Base-by-base conservation (phyloP, 35 echinoderm and acorn worm genomes). In the Heliocidaris erythrogramma region DNA sequence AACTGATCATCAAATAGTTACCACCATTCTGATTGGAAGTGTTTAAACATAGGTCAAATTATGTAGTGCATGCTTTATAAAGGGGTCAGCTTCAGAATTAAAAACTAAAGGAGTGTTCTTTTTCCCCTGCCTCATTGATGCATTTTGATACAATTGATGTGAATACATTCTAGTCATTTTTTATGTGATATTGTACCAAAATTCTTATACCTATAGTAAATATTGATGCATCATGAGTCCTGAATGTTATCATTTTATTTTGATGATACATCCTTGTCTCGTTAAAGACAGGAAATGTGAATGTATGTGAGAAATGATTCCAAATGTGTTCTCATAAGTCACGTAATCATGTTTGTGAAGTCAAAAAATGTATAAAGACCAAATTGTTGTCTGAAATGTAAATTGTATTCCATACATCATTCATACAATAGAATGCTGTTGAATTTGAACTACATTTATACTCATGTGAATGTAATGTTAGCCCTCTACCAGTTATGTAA, bases 251-350 rank as follows among this genome's bases (percentile, higher is more conserved):
- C 21, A 78, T 78, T 78, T n/a, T 78, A n/a, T 78, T 27, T 24
- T 78, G 65, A 29, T 78, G 65, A 78, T 27, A 78, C 18, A 78
- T 27, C 18, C 18, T n/a, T 78, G 52, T 56, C 52, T 78, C 27
- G 8, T 78, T 78, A 24, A 7, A 5, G 27, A 18, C 21, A 24
- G n/a, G 7, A 21, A 18, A 27, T 78, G 7, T 78, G 65, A 78
- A 78, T 78, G 65, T 78, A 27, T 78, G 59, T 60, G 65, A 78
- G 65, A 78, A 78, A n/a, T 78, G 65, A 78, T 78, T 78, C 65
- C 52, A 56, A 56, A 78, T n/a, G 65, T 78, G 65, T 78, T 27
- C 65, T 78, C 65, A 78, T 78, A 21, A 78, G 27, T 27, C 18
- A 27, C 27, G 27, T 78, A 7, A 78, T 27, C 18, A 27, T 78